Evolutionary conservation across 2,888 invertebrate species (phyloP), one percentile per base, ranked within the genome.

Genomic region (Hoplodrina blanda): DNA sequence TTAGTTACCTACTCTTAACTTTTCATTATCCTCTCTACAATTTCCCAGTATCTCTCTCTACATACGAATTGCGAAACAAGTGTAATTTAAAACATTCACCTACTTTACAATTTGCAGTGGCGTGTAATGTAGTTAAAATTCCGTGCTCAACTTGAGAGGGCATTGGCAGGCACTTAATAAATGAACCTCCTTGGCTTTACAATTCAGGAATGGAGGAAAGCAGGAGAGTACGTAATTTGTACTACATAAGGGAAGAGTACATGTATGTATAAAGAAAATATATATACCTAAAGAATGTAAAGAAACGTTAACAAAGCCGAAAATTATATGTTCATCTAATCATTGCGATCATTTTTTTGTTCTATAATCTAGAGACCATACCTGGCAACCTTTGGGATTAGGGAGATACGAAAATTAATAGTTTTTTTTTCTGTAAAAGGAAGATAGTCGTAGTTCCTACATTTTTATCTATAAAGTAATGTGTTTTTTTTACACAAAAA

Each of bases 51-150:
- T 53, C 19, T 52, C 20, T 20, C 33, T 49, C 65, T 57, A 76
- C 62, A 68, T 62, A 61, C 54, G 66, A 69, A 82, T 65, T 62
- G 55, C 61, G 77, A 80, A 71, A 76, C 80, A 70, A 72, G 68
- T 78, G 66, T 77, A 81, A 81, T 82, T 82, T 78, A 73, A 81
- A 85, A 76, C 76, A 80, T 79, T 73, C 80, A 79, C 82, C 79
- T 76, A 75, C 80, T 79, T 77, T 79, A 78, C 71, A 80, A 80
- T 78, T 79, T 79, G 69, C 74, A 73, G 73, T 66, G 66, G 87
- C 85, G 86, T 85, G 83, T 88, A 89, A 88, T 88, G 88, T 83
- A 85, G 89, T 90, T 90, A 89, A 89, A 88, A 89, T 90, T 89
- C 90, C 84, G 68, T 71, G 75, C 79, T 77, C 82, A 83, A 85